Percentiles rank a stretch among this genome's conserved stretches.
phyloP scores from a whole-genome alignment of 2,113 vertebrate genomes.

The Ranitomeya imitator region DNA sequence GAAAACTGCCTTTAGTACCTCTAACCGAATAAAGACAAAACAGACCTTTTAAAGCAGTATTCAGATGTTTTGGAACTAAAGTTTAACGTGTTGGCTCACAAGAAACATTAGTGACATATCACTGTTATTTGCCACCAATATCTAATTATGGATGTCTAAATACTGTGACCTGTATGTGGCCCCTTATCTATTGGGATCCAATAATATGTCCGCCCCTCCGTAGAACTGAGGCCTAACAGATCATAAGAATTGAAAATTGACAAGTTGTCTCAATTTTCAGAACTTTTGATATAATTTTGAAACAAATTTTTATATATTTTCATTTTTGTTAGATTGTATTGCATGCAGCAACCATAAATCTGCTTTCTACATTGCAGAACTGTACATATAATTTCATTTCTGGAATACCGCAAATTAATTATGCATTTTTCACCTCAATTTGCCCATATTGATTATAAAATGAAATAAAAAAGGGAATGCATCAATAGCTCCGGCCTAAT shows the following conservation, averaged over 20 bases:
- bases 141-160: neutral
- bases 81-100: neutral
- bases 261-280: neutral
- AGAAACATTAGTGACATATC: neutral
- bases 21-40: too few relatives aligned
- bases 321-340: neutral
- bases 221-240: too few relatives aligned
- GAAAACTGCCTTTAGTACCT: too few relatives aligned
- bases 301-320: neutral
- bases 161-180: too few relatives aligned
- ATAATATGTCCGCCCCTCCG: too few relatives aligned
- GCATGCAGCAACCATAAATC: too few relatives aligned
- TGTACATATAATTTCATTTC: slow-evolving; percentile 37
- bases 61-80: neutral
- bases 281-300: neutral
- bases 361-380: neutral
- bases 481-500: slow-evolving; percentile 41
- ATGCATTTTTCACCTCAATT: slow-evolving; percentile 29
- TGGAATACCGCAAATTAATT: slow-evolving; percentile 27
- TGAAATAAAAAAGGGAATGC: slow-evolving; percentile 43
- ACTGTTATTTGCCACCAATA: neutral
- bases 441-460: slow-evolving; percentile 48
- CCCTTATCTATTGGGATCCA: too few relatives aligned
- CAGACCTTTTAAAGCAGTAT: too few relatives aligned
- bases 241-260: too few relatives aligned